Evolutionary conservation across 2,797 vertebrate species (phyloP), one percentile per base, ranked within the genome.

Genomic region (Danio aesculapii): DNA sequence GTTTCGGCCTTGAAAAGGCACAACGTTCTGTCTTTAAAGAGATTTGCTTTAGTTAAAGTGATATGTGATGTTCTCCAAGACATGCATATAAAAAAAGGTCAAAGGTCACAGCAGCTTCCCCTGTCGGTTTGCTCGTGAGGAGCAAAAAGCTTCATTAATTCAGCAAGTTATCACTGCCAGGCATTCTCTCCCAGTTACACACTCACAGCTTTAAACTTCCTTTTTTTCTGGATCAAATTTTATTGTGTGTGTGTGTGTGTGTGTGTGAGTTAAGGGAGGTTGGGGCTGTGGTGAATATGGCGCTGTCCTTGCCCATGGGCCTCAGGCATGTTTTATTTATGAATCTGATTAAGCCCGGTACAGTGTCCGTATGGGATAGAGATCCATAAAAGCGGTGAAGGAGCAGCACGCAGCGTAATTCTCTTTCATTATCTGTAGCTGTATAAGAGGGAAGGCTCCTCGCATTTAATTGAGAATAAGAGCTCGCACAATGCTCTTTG

Each of bases 271-370:
- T n/a, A n/a, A n/a, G n/a, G n/a, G n/a, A n/a, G n/a, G n/a, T n/a
- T n/a, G 30, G 30, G 3, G 52, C 85, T 44, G 47, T 75, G 81
- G 87, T 86, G 79, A 86, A 87, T 84, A 87, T 86, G 47, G 75
- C 80, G 84, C 81, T 84, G 87, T 83, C 59, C 57, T 68, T 39
- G 85, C 88, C 84, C 82, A 81, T 77, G 82, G 88, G 82, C 85
- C 82, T 46, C n/a, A 88, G 85, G 82, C 88, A 88, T 89, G 86
- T 87, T 92, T 89, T 92, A 93, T 93, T 92, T 91, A 93, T 92
- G 91, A 90, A 91, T 90, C 84, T 90, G 91, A 94, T 92, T 92
- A 92, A 92, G 90, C 86, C 83, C 80, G 72, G 88, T 62, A 62
- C 86, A 79, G 81, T 79, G 84, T 90, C 90, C 87, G 78, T 85